Evolutionary conservation across 2,113 vertebrate species (phyloP).

Genomic region (Elaphurus davidianus): DNA sequence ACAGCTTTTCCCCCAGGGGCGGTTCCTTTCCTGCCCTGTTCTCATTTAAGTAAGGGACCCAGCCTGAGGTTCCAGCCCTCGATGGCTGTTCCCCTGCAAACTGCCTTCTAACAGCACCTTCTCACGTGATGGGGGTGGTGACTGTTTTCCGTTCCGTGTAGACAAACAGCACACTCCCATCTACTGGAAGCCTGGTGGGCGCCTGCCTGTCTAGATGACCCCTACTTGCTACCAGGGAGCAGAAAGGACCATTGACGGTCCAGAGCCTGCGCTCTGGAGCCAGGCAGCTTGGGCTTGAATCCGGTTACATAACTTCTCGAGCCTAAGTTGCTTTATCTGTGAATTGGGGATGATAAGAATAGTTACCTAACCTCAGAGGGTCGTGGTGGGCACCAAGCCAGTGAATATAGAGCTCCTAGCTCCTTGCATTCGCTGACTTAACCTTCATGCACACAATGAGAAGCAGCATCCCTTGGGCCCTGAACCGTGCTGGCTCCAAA

Average conservation of each 20-base stretch:
- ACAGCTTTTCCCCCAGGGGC: background rate
- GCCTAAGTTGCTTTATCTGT: background rate
- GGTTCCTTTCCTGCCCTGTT: background rate
- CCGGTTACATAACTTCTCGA: background rate
- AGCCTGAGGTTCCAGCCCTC: too few species aligned
- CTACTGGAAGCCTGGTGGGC: background rate
- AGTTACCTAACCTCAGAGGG: background rate
- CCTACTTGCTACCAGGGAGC: background rate
- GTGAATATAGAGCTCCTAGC: background rate
- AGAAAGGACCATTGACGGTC: background rate
- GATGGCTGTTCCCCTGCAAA: background rate
- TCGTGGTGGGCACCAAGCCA: background rate
- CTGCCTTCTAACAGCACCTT: background rate
- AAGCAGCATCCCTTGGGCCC: background rate
- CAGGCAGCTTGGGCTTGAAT: background rate
- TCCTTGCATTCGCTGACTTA: too few species aligned
- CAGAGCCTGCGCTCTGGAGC: background rate
- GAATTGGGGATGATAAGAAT: background rate
- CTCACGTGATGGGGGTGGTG: background rate
- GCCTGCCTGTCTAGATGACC: background rate
- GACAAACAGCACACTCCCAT: background rate
- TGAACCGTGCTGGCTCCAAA: accelerated
- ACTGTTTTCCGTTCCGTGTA: background rate
- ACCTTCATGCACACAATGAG: background rate
- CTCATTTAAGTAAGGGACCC: background rate